phyloP scores from a whole-genome alignment of 2,797 vertebrate species.

The Artibeus jamaicensis region DNA sequence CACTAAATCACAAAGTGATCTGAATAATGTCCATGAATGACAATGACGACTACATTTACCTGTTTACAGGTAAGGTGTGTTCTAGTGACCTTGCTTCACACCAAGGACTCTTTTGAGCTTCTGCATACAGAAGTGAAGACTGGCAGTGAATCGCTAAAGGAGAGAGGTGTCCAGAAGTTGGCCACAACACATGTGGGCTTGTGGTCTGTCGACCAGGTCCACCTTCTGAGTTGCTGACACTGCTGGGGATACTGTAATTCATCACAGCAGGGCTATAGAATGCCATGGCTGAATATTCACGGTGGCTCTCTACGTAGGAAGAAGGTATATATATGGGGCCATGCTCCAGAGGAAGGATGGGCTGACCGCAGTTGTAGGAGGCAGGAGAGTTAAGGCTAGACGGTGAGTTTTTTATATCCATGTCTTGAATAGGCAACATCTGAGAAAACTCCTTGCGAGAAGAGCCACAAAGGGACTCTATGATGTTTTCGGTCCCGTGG shows the following conservation, averaged over 20 bases:
- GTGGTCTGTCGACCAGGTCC: constrained; percentile 83
- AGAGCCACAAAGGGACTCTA: constrained; percentile 86
- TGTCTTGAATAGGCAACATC: constrained; percentile 87
- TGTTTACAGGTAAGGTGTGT: constrained; percentile 81
- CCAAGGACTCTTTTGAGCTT: constrained; percentile 89
- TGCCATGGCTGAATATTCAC: constrained; percentile 87
- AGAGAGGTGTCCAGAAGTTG: constrained; percentile 85
- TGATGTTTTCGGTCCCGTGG: constrained; percentile 76
- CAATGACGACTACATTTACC: constrained; percentile 81
- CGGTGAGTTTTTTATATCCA: constrained; percentile 85
- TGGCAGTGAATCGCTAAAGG: constrained; percentile 89
- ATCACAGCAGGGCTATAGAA: constrained; percentile 90
- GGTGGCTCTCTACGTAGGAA: constrained; percentile 87
- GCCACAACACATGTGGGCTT: constrained; percentile 88
- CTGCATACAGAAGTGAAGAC: constrained; percentile 87
- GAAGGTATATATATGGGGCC: constrained; percentile 91
- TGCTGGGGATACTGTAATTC: constrained; percentile 84
- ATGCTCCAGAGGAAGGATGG: constrained; percentile 84
- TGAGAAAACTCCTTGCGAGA: constrained; percentile 85
- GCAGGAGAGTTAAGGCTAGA: constrained; percentile 79
- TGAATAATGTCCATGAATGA: background rate
- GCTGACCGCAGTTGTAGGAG: constrained; percentile 83
- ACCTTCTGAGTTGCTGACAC: constrained; percentile 80
- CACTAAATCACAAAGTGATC: background rate
- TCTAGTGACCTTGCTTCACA: constrained; percentile 86